These are phyloP conservation scores for Gymnocypris eckloni DNA, from an alignment of 2,797 vertebrate genomes.

Conservation along the genomic window DNA sequence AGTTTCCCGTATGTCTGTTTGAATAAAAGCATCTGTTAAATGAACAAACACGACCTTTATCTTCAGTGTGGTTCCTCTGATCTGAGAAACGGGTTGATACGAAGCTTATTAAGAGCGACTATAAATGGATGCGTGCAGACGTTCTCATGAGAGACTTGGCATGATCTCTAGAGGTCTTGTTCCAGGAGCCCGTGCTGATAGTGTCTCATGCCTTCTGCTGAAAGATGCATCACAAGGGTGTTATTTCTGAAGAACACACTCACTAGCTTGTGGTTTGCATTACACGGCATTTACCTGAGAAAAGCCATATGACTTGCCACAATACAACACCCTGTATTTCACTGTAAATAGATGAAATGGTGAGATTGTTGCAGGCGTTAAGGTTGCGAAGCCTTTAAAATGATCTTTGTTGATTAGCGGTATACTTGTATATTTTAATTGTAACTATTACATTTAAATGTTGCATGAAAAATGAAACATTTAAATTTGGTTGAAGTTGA, in stretches of 20 bases:
- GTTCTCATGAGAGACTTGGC: constrained; percentile 1
- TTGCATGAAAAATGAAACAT: neutral
- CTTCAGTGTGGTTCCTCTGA: neutral
- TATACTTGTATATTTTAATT: neutral
- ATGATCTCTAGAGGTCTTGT: neutral
- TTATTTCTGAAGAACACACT: constrained; percentile 20
- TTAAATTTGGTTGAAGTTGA: neutral
- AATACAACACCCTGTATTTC: constrained; percentile 12
- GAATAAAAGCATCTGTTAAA: neutral
- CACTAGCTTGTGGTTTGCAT: constrained; percentile 3
- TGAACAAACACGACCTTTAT: neutral
- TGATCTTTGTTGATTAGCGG: neutral
- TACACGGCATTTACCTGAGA: neutral
- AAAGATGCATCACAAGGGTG: neutral
- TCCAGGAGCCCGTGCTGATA: neutral
- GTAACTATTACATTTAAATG: neutral
- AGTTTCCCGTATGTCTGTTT: neutral
- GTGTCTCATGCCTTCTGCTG: constrained; percentile 6
- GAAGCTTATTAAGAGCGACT: neutral
- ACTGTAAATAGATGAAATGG: constrained; percentile 13
- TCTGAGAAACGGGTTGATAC: constrained; percentile 1
- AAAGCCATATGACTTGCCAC: constrained; percentile 19
- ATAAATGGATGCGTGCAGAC: neutral
- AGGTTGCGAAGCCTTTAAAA: neutral
- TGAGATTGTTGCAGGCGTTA: neutral